Evolutionary conservation across 1,140 invertebrate genomes (phyloP).

Genomic region (Hydropsyche tenuis): DNA sequence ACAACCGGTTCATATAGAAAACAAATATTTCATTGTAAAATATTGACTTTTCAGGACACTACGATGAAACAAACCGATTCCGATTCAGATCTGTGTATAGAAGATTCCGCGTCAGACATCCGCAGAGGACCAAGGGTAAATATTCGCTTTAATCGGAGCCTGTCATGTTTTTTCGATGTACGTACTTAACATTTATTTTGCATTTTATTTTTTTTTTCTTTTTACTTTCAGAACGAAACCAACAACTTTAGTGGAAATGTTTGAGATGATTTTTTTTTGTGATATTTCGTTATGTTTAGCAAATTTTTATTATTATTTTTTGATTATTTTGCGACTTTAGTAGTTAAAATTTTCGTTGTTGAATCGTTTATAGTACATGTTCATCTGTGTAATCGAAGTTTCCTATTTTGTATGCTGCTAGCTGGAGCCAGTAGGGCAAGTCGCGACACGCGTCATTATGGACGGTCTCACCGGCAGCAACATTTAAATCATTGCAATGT

Average conservation of each 20-base stretch:
- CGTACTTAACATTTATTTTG: constrained; percentile 30
- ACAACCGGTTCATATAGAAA: too few relatives aligned
- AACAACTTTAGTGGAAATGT: constrained; percentile 46
- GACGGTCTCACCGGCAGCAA: constrained; percentile 49
- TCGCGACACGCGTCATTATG: constrained; percentile 47
- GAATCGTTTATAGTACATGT: not conserved
- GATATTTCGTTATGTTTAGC: constrained; percentile 39
- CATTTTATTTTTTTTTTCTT: constrained; percentile 41
- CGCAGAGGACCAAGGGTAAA: constrained; percentile 61
- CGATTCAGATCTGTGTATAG: constrained; percentile 86
- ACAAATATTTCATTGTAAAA: too few relatives aligned
- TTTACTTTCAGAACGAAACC: constrained; percentile 46
- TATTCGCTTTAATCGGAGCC: not conserved
- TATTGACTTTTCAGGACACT: constrained; percentile 64
- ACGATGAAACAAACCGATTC: constrained; percentile 74
- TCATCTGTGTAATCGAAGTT: not conserved
- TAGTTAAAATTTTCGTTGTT: constrained; percentile 11
- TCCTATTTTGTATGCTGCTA: constrained; percentile 41
- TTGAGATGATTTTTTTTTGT: constrained; percentile 38
- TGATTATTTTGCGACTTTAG: constrained; percentile 20
- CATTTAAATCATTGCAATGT: constrained; percentile 37
- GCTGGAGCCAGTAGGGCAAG: constrained; percentile 43
- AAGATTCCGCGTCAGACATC: constrained; percentile 65
- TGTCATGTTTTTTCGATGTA: not conserved
- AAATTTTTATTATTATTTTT: constrained; percentile 32